These are phyloP conservation scores for Rhombomys opimus DNA, from an alignment of 2,113 vertebrate species.

Conservation along the genomic window DNA sequence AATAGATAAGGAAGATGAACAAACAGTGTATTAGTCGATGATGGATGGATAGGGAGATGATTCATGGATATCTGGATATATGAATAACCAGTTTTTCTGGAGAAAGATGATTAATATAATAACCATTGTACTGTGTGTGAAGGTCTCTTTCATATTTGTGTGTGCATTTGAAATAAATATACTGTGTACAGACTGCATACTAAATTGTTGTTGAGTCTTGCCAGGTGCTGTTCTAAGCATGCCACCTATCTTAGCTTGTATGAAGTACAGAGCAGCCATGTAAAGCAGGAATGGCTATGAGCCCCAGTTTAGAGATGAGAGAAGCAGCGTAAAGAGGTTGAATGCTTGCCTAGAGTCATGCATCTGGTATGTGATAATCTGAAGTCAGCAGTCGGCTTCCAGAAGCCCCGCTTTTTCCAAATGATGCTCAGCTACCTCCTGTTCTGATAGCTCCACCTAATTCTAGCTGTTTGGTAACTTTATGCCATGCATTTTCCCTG, in stretches of 20 bases:
- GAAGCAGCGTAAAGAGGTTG: neutral
- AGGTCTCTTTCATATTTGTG: conserved; percentile 1
- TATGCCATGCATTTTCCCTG: neutral
- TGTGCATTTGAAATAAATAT: neutral
- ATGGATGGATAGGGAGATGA: neutral
- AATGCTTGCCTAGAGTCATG: neutral
- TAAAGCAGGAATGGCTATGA: neutral
- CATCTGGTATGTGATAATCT: neutral
- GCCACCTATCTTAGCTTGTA: neutral
- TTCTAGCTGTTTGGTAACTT: neutral
- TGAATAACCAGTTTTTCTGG: neutral
- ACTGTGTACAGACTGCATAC: neutral
- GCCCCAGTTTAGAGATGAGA: neutral
- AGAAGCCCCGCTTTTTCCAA: conserved; percentile 9
- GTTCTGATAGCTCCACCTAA: neutral
- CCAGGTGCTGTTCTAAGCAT: neutral
- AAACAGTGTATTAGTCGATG: neutral
- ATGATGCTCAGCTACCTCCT: neutral
- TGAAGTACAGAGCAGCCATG: neutral
- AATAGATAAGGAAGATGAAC: neutral
- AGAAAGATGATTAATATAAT: neutral
- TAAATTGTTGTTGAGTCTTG: neutral
- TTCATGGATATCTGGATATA: neutral
- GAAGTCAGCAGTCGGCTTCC: conserved; percentile 5
- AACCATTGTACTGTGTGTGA: neutral